phyloP scores from a whole-genome alignment of 2,113 vertebrate genomes.

The Heteronetta atricapilla region DNA sequence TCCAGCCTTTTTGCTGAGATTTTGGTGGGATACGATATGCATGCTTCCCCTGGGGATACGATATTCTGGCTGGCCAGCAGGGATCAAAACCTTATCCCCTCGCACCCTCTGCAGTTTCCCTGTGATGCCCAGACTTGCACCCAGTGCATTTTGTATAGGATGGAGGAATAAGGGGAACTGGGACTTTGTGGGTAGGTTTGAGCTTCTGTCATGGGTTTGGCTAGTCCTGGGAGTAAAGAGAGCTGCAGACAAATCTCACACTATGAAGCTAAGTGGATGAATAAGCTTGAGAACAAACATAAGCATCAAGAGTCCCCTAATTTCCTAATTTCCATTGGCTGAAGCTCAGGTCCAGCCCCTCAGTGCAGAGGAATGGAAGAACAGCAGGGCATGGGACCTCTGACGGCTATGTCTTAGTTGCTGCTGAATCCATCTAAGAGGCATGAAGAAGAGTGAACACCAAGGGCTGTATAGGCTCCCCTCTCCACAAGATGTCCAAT shows the following conservation, averaged over 20 bases:
- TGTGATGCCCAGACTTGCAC: too few relatives aligned
- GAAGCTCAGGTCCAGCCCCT: neutral
- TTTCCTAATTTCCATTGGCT: neutral
- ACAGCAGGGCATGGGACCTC: neutral
- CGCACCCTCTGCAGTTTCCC: rapidly evolving
- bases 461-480: neutral
- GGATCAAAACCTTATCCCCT: neutral
- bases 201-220: neutral
- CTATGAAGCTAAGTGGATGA: neutral
- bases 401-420: neutral
- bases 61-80: rapidly evolving
- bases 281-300: neutral
- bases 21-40: neutral
- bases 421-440: neutral
- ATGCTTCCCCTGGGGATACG: neutral
- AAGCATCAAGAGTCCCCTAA: neutral
- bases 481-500: neutral
- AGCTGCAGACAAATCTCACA: neutral
- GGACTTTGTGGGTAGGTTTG: neutral
- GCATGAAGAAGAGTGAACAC: neutral
- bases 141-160: neutral
- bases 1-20: neutral
- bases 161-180: rapidly evolving
- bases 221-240: neutral
- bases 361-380: neutral